Percentiles rank a stretch among this genome's conserved stretches.
Evolutionary conservation across 2,888 invertebrate species (phyloP).

Genomic region (Thelaira solivaga): DNA sequence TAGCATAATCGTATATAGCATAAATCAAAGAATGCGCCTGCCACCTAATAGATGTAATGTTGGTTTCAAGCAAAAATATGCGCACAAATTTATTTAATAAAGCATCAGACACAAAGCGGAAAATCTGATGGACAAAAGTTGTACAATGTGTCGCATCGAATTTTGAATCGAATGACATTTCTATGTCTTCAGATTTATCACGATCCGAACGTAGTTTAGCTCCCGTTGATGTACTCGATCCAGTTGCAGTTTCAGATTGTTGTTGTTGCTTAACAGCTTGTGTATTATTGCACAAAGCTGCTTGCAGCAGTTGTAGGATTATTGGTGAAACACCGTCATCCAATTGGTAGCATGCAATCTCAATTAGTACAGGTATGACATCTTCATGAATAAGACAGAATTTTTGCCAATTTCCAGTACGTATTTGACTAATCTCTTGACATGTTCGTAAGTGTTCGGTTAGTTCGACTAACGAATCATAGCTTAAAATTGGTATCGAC

Average conservation of each 20-base stretch:
- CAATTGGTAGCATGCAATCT: slow-evolving; percentile 87
- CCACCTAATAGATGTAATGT: slow-evolving; percentile 95
- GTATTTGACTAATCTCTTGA: slow-evolving; percentile 92
- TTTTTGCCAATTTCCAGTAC: slow-evolving; percentile 97
- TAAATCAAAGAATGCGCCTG: slow-evolving; percentile 93
- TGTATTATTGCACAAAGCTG: slow-evolving; percentile 85
- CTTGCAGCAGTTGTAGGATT: slow-evolving; percentile 91
- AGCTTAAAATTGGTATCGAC: slow-evolving; percentile 81
- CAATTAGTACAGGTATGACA: slow-evolving; percentile 88
- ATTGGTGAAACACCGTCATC: slow-evolving; percentile 95
- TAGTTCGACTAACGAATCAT: slow-evolving; percentile 93
- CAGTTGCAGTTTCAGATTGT: slow-evolving; percentile 59
- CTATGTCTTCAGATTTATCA: slow-evolving; percentile 83
- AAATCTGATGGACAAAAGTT: slow-evolving; percentile 84
- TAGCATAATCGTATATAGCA: slow-evolving; percentile 91
- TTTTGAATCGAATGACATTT: slow-evolving; percentile 79
- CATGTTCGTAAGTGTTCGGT: slow-evolving; percentile 97
- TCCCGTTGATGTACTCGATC: slow-evolving; percentile 19
- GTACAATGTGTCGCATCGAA: slow-evolving; percentile 84
- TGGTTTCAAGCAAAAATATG: slow-evolving; percentile 94
- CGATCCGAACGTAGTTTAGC: slow-evolving; percentile 80
- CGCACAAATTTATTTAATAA: slow-evolving; percentile 84
- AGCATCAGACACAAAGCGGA: slow-evolving; percentile 79
- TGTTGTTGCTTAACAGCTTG: slow-evolving; percentile 68
- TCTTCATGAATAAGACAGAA: slow-evolving; percentile 86